These are phyloP conservation scores for Syngnathus acus DNA, from an alignment of 2,797 vertebrate species.

Conservation along the genomic window DNA sequence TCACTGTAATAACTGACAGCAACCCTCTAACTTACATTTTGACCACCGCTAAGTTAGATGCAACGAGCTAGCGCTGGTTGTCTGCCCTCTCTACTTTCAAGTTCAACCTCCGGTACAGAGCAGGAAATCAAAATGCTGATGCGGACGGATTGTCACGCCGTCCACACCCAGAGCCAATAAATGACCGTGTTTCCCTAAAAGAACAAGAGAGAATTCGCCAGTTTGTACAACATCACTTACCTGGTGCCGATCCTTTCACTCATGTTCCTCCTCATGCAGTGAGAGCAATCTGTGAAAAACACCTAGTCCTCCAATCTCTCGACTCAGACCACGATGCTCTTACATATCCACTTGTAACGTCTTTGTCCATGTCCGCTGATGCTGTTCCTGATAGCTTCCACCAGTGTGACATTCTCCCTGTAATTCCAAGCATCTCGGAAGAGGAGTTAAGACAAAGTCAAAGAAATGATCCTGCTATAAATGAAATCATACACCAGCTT, in stretches of 20 bases:
- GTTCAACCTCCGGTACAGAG: not conserved
- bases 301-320: not conserved
- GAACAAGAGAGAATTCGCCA: not conserved
- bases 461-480: too few relatives aligned
- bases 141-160: not conserved
- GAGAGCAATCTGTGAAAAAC: not conserved
- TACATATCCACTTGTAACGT: not conserved
- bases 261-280: not conserved
- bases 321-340: not conserved
- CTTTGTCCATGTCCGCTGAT: not conserved
- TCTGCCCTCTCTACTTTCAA: too few relatives aligned
- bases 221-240: not conserved
- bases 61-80: too few relatives aligned
- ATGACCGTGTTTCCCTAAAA: not conserved
- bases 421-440: not conserved
- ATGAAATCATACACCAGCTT: not conserved
- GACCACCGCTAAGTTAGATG: not conserved
- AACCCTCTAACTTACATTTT: not conserved
- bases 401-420: not conserved
- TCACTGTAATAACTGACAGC: not conserved
- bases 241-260: not conserved
- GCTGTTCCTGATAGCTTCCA: not conserved
- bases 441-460: not conserved
- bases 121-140: not conserved
- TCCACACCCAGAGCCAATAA: not conserved